Percentiles rank a stretch among this genome's conserved stretches.
Conservation (phyloP, 1,140 invertebrate genomes). For the Pogonomyrmex californicus region DNA sequence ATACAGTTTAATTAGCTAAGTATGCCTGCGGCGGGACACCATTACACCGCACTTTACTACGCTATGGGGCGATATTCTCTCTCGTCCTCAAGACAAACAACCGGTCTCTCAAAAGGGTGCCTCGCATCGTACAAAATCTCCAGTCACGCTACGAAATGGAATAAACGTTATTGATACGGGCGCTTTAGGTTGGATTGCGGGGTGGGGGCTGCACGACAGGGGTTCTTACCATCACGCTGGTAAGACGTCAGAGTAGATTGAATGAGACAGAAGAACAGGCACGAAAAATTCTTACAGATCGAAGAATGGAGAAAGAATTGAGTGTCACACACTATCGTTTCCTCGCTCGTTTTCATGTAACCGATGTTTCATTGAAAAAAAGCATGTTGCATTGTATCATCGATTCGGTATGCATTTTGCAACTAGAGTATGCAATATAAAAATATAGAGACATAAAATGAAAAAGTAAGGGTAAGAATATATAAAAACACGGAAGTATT, state of each 20-base stretch:
- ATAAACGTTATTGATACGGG: constrained; percentile 71
- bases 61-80: constrained; percentile 65
- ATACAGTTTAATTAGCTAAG: constrained; percentile 83
- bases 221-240: constrained; percentile 37
- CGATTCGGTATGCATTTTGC: background rate
- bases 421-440: background rate
- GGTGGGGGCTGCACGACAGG: background rate
- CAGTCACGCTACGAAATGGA: constrained; percentile 74
- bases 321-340: background rate
- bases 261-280: constrained; percentile 25
- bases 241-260: constrained; percentile 55
- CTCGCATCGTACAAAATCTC: constrained; percentile 74
- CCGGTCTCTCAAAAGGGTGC: constrained; percentile 67
- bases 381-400: background rate
- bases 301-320: constrained; percentile 15
- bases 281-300: constrained; percentile 57
- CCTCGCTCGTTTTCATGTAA: background rate
- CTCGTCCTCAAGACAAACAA: constrained; percentile 55
- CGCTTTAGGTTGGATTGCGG: constrained; percentile 33
- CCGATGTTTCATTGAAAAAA: background rate
- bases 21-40: constrained; percentile 74
- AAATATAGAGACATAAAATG: constrained; percentile 11
- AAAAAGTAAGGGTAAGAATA: background rate
- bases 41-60: constrained; percentile 79
- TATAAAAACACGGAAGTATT: background rate